Evolutionary conservation across 2,113 vertebrate genomes (phyloP), one percentile per base, ranked within the genome.

Genomic region (Pollachius pollachius): DNA sequence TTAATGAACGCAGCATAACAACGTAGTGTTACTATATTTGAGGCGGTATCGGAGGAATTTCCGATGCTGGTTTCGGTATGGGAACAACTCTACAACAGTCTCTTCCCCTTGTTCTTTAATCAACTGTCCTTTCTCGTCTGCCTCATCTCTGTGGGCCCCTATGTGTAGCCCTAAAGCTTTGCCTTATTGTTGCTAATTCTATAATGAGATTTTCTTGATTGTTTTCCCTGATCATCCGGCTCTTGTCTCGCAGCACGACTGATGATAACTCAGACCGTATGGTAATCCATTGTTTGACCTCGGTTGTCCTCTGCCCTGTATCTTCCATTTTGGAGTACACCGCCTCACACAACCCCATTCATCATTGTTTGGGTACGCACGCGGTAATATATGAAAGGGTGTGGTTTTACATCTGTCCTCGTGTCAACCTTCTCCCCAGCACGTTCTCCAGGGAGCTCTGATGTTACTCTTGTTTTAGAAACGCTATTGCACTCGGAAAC

Each of bases 281-380:
- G 23, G 13, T n/a, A 17, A 8, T 34, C 5, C 25, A 17, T 56
- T 65, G 60, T 62, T 18, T 9, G 12, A 68, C 66, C 66, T 58
- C 54, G n/a, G 27, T 4, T 68, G 52, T 58, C 52, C 25, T 58
- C 54, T 8, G 52, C 12, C 65, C 41, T 56, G 9, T 15, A 27
- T n/a, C 13, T 34, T n/a, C 54, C 12, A 23, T 19, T 62, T 4
- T 52, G 9, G 54, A 57, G 30, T 37, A 48, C 37, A 52, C 25
- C 15, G 57, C 25, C 15, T 62, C 67, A 64, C 63, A 15, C 21
- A 23, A 23, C 23, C 48, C 56, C 61, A 56, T 58, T 30, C 11
- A 11, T 58, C 66, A 65, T 65, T 34, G 68, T 74, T 61, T 41
- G 8, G 11, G 23, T 11, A 56, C 23, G 52, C 52, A 15, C 5